phyloP scores from a whole-genome alignment of 1,140 invertebrate species.

The Drosophila sulfurigaster region DNA sequence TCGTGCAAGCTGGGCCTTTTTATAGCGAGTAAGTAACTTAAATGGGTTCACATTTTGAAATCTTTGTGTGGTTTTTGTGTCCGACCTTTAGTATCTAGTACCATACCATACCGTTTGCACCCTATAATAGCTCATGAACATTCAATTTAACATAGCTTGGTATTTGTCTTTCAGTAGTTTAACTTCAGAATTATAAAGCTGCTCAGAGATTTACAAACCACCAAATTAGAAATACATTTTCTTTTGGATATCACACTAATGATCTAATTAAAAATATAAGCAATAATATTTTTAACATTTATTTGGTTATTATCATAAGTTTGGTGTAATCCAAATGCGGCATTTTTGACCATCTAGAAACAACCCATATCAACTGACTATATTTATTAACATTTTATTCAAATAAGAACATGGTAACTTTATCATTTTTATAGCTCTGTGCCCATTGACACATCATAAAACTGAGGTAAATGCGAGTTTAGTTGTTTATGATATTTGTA shows the following conservation, averaged over 20 bases:
- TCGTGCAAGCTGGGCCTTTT: conserved; percentile 60
- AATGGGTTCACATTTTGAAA: conserved; percentile 7
- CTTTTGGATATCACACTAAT: too few species aligned
- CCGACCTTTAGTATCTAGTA: conserved; percentile 11
- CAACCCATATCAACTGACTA: conserved; percentile 32
- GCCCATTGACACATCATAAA: conserved; percentile 58
- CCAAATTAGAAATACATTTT: neutral
- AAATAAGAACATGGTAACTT: conserved; percentile 54
- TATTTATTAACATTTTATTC: conserved; percentile 20
- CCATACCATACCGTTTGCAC: too few species aligned
- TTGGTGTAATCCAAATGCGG: too few species aligned
- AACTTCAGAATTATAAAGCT: neutral
- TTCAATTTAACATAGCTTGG: conserved; percentile 47
- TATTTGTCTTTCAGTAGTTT: conserved; percentile 8
- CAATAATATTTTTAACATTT: neutral
- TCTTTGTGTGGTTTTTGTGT: conserved; percentile 56
- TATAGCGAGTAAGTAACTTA: conserved; percentile 67
- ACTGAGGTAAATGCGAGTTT: conserved; percentile 49
- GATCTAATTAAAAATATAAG: neutral
- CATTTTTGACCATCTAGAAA: conserved; percentile 4
- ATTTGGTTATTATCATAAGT: too few species aligned
- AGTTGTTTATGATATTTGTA: conserved; percentile 57
- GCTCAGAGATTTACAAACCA: neutral
- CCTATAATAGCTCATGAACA: conserved; percentile 56
- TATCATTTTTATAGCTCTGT: conserved; percentile 18